Evolutionary conservation across 2,888 invertebrate species (phyloP), one percentile per base, ranked within the genome.

Genomic region (Spilosoma lubricipeda): DNA sequence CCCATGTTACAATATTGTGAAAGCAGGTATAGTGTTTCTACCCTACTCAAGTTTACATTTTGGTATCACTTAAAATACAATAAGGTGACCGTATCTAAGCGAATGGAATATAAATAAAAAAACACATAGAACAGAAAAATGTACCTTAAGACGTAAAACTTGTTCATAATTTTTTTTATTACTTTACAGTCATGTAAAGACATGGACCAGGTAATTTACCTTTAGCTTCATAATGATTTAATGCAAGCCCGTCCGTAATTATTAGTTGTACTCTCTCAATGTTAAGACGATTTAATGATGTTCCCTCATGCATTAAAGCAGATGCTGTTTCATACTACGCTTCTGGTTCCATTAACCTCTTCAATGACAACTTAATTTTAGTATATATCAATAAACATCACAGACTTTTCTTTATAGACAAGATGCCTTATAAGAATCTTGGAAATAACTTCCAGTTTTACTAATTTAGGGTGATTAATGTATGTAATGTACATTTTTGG

Each of bases 171-270:
- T 67, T 77, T 70, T 74, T 56, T 27, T 39, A 36, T 39, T 13
- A n/a, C 48, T n/a, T 52, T 56, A 59, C 39, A 63, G 4, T 36
- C 64, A 59, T 36, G 59, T 74, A 59, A 70, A 30, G 5, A 20
- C 33, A 56, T 56, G 20, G 72, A 56, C 75, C 77, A 70, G 81
- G 80, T 86, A 80, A 76, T 74, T 82, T 82, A 82, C 85, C 81
- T 80, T 85, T 82, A 80, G 77, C 83, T 74, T 74, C 67, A 64
- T 82, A 77, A 83, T 80, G 23, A 75, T 75, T 66, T 75, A 75
- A 75, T 77, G 72, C 80, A 76, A 76, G 81, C 75, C 77, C 79
- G 75, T 63, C 18, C 39, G 56, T 74, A 84, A 86, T 85, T 82
- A 84, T 75, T 71, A 76, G 72, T 73, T 69, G 64, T 45, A 30